These are phyloP conservation scores for Cryptoblepharus egeriae DNA, from an alignment of 2,797 vertebrate genomes.

Conservation along the genomic window DNA sequence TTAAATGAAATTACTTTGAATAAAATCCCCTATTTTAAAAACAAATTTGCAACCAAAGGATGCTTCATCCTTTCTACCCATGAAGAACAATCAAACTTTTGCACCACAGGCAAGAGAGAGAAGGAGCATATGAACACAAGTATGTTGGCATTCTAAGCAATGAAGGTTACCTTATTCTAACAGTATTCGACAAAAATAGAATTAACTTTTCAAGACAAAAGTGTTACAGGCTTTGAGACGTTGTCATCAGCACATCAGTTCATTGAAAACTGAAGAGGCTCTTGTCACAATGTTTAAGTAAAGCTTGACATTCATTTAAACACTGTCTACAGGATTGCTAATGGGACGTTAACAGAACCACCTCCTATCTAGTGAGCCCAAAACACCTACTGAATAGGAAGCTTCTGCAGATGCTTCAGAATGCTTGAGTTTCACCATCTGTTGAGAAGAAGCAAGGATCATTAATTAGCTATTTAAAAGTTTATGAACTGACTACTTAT, in stretches of 20 bases:
- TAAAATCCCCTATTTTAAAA: background rate
- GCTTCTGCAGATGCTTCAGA: background rate
- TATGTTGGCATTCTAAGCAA: background rate
- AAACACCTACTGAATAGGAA: slow-evolving; percentile 4
- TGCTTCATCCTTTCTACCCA: too few relatives aligned
- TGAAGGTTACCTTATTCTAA: background rate
- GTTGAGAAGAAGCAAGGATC: background rate
- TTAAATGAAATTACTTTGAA: too few relatives aligned
- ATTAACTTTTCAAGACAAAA: slow-evolving; percentile 3
- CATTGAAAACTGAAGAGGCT: slow-evolving; percentile 24
- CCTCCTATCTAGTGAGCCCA: background rate
- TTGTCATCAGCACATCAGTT: slow-evolving; percentile 7
- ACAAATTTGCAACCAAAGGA: background rate
- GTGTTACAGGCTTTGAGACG: slow-evolving; percentile 14
- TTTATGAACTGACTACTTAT: background rate
- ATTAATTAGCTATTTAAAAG: background rate
- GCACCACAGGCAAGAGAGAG: background rate
- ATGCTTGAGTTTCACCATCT: background rate
- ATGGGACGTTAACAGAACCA: background rate
- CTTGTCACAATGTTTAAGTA: slow-evolving; percentile 33
- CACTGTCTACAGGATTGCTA: background rate
- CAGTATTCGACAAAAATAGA: background rate
- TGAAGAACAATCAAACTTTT: background rate
- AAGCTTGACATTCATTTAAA: slow-evolving; percentile 13
- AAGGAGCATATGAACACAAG: too few relatives aligned